A percentile compares a stretch with the other conserved stretches of the same genome.
Evolutionary conservation across 2,797 vertebrate species (phyloP).

Genomic region (Premnoplex brunnescens): DNA sequence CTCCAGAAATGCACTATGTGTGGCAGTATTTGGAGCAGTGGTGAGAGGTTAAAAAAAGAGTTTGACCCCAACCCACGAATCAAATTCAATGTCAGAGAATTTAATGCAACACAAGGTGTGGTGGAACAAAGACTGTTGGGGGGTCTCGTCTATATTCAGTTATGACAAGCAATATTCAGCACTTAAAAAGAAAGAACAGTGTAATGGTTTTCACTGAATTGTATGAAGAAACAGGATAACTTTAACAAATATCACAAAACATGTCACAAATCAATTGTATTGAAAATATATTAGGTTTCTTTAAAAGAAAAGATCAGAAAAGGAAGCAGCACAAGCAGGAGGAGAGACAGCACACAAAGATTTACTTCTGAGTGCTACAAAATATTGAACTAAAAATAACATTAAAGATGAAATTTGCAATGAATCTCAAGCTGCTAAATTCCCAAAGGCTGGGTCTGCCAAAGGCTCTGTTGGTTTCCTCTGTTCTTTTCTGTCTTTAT

Average conservation of each 20-base stretch:
- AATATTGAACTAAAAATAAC: conserved; percentile 85
- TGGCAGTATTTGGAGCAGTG: background rate
- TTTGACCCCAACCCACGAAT: background rate
- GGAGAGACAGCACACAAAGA: conserved; percentile 72
- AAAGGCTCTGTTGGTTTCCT: conserved; percentile 80
- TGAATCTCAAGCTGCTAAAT: conserved; percentile 82
- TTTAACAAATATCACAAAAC: conserved; percentile 54
- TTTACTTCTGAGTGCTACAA: conserved; percentile 82
- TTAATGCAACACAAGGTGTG: background rate
- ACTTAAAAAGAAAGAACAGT: background rate
- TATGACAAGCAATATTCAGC: conserved; percentile 15
- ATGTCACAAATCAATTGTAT: conserved; percentile 74
- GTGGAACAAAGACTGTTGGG: background rate
- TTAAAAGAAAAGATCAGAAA: conserved; percentile 60
- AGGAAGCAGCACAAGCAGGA: conserved; percentile 49
- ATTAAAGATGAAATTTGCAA: conserved; percentile 83
- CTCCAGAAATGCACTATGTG: background rate
- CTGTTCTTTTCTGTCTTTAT: conserved; percentile 84
- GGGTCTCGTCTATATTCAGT: conserved; percentile 20
- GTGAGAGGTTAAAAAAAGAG: background rate
- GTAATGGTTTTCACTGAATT: conserved; percentile 18
- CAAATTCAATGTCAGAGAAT: background rate
- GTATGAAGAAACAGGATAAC: conserved; percentile 21
- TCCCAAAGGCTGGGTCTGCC: conserved; percentile 82
- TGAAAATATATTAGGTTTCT: conserved; percentile 75